Conservation (phyloP, 2,888 invertebrate genomes). For the Fragum whitleyi region DNA sequence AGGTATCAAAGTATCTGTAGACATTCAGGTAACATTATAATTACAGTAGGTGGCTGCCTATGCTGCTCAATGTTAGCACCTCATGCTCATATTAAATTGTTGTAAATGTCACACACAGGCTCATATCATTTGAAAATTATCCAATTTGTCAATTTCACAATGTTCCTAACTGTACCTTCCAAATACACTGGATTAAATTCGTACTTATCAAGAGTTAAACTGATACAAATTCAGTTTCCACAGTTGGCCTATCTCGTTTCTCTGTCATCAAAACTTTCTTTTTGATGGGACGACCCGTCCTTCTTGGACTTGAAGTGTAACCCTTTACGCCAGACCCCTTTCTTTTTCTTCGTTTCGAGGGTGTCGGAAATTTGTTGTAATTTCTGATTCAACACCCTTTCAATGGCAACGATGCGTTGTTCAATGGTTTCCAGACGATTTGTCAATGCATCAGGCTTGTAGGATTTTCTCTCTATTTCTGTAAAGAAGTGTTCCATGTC, state of each 20-base stretch:
- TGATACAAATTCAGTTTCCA: too few species aligned
- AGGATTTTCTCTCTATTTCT: not conserved
- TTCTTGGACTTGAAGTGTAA: not conserved
- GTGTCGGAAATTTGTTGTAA: constrained; percentile 13
- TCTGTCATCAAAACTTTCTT: not conserved
- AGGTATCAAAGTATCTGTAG: too few species aligned
- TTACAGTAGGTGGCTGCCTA: too few species aligned
- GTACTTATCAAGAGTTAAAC: too few species aligned
- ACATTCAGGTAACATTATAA: too few species aligned
- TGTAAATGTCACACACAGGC: too few species aligned
- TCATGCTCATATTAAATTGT: too few species aligned
- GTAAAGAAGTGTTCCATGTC: not conserved
- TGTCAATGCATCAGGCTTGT: constrained; percentile 1
- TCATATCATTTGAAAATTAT: too few species aligned
- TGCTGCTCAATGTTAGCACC: too few species aligned
- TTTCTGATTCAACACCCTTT: constrained; percentile 1
- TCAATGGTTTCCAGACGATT: constrained; percentile 10
- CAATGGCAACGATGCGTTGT: not conserved
- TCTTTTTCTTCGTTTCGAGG: constrained; percentile 2
- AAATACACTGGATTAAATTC: too few species aligned
- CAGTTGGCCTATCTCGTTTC: not conserved
- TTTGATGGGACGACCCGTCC: not conserved
- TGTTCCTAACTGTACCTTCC: too few species aligned
- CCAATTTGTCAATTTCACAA: too few species aligned
- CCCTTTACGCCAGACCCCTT: not conserved